Conservation (phyloP, 2,888 invertebrate genomes). For the Epistrophe grossulariae region DNA sequence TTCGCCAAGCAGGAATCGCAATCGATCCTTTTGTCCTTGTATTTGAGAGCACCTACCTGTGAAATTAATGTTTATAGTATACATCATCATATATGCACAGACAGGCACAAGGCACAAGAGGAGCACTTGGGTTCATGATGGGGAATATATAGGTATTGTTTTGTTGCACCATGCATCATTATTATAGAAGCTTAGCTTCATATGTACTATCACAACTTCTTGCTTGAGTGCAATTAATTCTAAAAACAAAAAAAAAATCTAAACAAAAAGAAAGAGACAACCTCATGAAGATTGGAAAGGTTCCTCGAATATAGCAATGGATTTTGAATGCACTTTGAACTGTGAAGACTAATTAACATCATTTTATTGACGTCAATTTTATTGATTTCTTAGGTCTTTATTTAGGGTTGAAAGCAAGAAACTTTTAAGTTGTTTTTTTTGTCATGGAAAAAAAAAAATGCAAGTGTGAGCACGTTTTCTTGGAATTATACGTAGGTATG, state of each 20-base stretch:
- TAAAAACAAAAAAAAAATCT: neutral
- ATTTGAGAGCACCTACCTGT: slow-evolving; percentile 55
- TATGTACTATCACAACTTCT: slow-evolving; percentile 1
- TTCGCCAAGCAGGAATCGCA: slow-evolving; percentile 42
- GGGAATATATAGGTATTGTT: slow-evolving; percentile 52
- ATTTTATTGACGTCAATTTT: slow-evolving; percentile 55
- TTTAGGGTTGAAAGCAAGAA: slow-evolving; percentile 19
- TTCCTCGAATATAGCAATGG: slow-evolving; percentile 1
- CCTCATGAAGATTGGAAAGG: slow-evolving; percentile 15
- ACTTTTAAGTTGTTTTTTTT: slow-evolving; percentile 13
- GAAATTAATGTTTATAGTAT: slow-evolving; percentile 25
- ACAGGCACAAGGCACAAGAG: neutral
- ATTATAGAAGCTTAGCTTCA: neutral
- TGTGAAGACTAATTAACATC: slow-evolving; percentile 44
- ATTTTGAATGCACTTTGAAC: slow-evolving; percentile 52
- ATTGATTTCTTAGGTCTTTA: slow-evolving; percentile 47
- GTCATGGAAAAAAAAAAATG: neutral
- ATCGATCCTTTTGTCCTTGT: slow-evolving; percentile 71
- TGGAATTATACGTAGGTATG: neutral
- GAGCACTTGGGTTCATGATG: neutral
- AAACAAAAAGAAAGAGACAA: slow-evolving; percentile 2
- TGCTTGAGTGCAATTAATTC: slow-evolving; percentile 24
- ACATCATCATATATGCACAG: neutral
- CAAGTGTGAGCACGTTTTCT: slow-evolving; percentile 23
- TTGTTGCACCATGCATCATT: slow-evolving; percentile 52